Base-by-base conservation (phyloP, 2,113 vertebrate species). In the Coptodon rendalli region DNA sequence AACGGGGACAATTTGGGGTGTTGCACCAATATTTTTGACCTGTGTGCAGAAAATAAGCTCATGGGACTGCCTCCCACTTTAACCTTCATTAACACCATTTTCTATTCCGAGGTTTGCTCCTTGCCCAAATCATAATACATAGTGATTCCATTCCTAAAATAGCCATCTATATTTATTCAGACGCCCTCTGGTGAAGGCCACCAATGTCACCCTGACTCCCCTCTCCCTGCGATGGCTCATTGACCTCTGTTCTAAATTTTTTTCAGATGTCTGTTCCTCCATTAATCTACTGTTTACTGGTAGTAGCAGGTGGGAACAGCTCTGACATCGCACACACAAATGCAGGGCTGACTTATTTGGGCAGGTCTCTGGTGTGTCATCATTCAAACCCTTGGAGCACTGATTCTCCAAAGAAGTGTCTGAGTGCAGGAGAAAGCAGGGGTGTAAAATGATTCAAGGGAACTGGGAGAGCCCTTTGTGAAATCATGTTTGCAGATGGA, bases 301-400 rank as follows among this genome's bases (percentile, higher is more conserved):
- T 36, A 63, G 29, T 3, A 83, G 76, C 88, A 92, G 87, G 84
- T 89, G 89, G 68, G 12, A 87, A 81, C 34, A 68, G 45, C 87
- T 81, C 40, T 76, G 68, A 92, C 68, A 78, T 81, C 16, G 59
- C 40, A 29, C 53, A 17, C 29, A 87, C 66, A 79, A 66, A 81
- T 59, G 48, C 63, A 19, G n/a, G 22, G 14, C 45, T 68, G 68
- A 57, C 88, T 90, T 89, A 87, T 92, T 90, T 91, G 89, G 89
- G 9, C 82, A 89, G 54, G 68, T 73, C 68, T 78, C 82, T 86
- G 45, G 40, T 80, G 80, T 56, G 12, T 66, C 68, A 53, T 19
- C 17, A n/a, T 52, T 52, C 27, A 34, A 78, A 52, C 10, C 27
- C 17, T 52, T 78, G 27, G 27, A 78, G 45, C 45, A 52, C 45